These are phyloP conservation scores for Gavia stellata DNA, from an alignment of 2,113 vertebrate genomes.

Conservation along the genomic window DNA sequence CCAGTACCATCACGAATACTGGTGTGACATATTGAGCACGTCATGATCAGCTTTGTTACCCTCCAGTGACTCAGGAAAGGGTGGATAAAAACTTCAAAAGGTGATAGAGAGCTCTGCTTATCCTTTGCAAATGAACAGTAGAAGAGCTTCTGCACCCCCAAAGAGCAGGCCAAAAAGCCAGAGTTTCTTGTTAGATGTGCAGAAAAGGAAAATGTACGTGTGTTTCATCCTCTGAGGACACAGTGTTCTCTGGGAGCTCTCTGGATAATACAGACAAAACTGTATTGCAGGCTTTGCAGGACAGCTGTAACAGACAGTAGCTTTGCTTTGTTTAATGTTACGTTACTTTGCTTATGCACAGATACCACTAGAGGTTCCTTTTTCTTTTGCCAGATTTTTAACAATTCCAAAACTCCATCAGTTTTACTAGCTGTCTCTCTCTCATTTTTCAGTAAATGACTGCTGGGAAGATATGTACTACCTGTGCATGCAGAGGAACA, in stretches of 20 bases:
- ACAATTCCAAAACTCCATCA: not conserved
- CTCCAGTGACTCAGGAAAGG: not conserved
- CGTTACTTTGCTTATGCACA: not conserved
- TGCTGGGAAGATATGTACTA: not conserved
- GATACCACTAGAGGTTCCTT: not conserved
- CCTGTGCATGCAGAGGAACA: not conserved
- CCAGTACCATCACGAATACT: not conserved
- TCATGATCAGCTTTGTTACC: not conserved
- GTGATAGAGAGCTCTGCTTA: not conserved
- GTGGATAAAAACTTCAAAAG: not conserved
- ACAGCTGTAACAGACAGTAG: not conserved
- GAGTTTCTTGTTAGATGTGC: not conserved
- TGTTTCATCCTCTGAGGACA: not conserved
- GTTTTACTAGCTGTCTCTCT: not conserved
- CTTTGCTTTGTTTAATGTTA: not conserved
- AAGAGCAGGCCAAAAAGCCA: not conserved
- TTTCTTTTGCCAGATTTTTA: not conserved
- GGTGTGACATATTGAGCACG: accelerated
- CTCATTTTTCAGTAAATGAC: not conserved
- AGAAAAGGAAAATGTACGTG: not conserved
- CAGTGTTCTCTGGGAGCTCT: not conserved
- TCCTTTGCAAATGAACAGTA: not conserved
- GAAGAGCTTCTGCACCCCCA: not conserved
- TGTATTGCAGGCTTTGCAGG: not conserved
- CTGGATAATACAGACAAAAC: not conserved